A percentile compares a stretch with the other conserved stretches of the same genome.
phyloP scores from a whole-genome alignment of 2,888 invertebrate genomes.

The Sialis fuliginosa region DNA sequence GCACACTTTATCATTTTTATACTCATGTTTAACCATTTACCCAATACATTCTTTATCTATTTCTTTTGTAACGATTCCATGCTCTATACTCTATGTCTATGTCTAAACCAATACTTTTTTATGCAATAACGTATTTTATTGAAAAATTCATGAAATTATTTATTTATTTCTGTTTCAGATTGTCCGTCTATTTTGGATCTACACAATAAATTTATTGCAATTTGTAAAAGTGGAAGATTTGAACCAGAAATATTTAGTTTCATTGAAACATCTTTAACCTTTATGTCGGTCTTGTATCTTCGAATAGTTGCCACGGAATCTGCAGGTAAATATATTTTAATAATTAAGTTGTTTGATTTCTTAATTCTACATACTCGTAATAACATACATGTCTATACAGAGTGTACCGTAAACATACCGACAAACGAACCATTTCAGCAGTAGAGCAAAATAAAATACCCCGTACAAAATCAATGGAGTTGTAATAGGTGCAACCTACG shows the following conservation, averaged over 20 bases:
- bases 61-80: too few species aligned
- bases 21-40: too few species aligned
- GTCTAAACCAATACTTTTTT: too few species aligned
- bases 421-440: too few species aligned
- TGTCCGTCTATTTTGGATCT: conserved; percentile 47
- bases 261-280: conserved; percentile 59
- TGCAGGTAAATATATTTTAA: conserved; percentile 37
- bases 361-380: neutral
- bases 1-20: too few species aligned
- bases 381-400: too few species aligned
- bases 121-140: neutral
- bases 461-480: too few species aligned
- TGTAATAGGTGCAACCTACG: too few species aligned
- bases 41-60: too few species aligned
- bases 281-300: conserved; percentile 55
- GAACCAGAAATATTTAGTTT: conserved; percentile 49
- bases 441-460: too few species aligned
- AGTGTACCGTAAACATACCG: too few species aligned
- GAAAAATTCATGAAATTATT: neutral
- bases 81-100: too few species aligned
- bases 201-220: conserved; percentile 40
- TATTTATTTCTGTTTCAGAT: conserved; percentile 31
- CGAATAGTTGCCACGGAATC: conserved; percentile 62
- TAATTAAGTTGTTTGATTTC: conserved; percentile 4
- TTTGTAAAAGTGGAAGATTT: conserved; percentile 32